These are phyloP conservation scores for Pachypeltis micranthus DNA, from an alignment of 1,140 invertebrate genomes.

Conservation along the genomic window DNA sequence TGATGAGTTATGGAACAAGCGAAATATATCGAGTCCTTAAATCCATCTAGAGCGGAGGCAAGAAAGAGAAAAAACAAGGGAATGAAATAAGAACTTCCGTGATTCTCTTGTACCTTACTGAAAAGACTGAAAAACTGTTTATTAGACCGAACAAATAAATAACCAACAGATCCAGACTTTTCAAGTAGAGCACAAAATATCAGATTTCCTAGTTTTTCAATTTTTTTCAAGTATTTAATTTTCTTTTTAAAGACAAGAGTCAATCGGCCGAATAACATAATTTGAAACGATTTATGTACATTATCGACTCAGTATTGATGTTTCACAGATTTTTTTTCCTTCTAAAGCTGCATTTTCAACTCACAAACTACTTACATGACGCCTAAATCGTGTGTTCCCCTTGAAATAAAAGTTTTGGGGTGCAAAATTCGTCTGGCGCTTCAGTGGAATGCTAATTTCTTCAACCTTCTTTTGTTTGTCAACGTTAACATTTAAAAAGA, in stretches of 20 bases:
- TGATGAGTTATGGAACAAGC: too few species aligned
- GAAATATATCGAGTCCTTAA: too few species aligned
- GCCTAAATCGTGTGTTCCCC: slow-evolving; percentile 9
- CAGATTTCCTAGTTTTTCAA: background rate
- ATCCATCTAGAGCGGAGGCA: too few species aligned
- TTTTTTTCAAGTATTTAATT: background rate
- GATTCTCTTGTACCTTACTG: background rate
- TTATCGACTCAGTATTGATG: background rate
- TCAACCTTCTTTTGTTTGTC: background rate
- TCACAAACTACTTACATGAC: slow-evolving; percentile 2
- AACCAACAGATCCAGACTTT: background rate
- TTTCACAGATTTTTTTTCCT: background rate
- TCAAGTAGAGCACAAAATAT: background rate
- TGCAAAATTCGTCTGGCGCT: background rate
- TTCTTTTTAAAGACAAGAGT: too few species aligned
- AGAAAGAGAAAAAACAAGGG: too few species aligned
- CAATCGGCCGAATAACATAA: background rate
- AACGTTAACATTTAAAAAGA: background rate
- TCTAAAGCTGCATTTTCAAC: background rate
- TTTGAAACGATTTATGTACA: slow-evolving; percentile 1
- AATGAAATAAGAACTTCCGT: too few species aligned
- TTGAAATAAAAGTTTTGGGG: background rate
- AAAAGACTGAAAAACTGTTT: background rate
- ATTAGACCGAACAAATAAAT: background rate
- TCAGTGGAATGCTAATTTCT: slow-evolving; percentile 3